phyloP scores from a whole-genome alignment of 2,797 vertebrate genomes.

The Cyprinodon diabolis region DNA sequence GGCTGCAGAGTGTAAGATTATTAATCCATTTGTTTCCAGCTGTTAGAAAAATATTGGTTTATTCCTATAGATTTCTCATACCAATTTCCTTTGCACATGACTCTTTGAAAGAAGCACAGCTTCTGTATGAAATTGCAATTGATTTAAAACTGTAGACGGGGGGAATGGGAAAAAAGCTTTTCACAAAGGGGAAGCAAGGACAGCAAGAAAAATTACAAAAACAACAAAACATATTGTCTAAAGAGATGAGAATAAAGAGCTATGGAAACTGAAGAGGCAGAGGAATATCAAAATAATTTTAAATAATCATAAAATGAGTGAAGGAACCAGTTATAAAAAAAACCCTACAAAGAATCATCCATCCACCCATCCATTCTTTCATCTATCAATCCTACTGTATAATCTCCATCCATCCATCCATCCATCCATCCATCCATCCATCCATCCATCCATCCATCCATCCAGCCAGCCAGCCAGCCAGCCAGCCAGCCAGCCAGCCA shows the following conservation, averaged over 20 bases:
- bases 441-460: not conserved
- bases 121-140: not conserved
- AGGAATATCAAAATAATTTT: not conserved
- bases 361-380: too few relatives aligned
- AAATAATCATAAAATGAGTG: conserved; percentile 1
- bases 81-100: not conserved
- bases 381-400: too few relatives aligned
- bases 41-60: not conserved
- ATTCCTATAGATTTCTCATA: not conserved
- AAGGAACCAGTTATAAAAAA: too few relatives aligned
- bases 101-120: not conserved
- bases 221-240: not conserved
- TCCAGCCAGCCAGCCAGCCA: not conserved
- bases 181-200: not conserved
- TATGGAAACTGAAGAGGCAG: not conserved
- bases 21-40: not conserved
- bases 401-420: not conserved
- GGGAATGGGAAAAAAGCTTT: too few relatives aligned
- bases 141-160: not conserved
- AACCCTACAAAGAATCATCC: too few relatives aligned
- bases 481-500: not conserved
- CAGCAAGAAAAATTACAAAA: not conserved
- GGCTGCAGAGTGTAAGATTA: not conserved
- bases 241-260: not conserved
- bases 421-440: not conserved